Evolutionary conservation across 2,888 invertebrate genomes (phyloP).

Genomic region (Anthophora plumipes): DNA sequence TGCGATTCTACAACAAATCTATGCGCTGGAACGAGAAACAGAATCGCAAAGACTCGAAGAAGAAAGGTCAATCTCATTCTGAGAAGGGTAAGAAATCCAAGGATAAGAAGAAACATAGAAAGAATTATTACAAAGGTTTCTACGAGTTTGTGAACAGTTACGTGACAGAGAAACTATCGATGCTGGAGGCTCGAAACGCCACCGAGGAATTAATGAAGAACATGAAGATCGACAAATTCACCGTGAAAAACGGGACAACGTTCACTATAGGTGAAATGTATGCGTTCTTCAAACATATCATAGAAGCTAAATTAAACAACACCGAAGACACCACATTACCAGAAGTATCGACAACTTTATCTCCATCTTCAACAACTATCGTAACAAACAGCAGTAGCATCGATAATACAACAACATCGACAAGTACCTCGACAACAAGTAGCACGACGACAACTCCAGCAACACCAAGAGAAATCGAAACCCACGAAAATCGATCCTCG

Average conservation of each 20-base stretch:
- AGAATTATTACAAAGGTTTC: constrained; percentile 82
- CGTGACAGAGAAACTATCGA: constrained; percentile 79
- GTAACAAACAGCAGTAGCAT: background rate
- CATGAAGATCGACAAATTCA: constrained; percentile 81
- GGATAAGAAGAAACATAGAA: constrained; percentile 78
- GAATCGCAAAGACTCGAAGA: constrained; percentile 77
- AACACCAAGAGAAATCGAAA: constrained; percentile 47
- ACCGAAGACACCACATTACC: constrained; percentile 37
- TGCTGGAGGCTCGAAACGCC: constrained; percentile 77
- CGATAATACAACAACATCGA: constrained; percentile 40
- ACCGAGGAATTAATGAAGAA: constrained; percentile 80
- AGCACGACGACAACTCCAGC: constrained; percentile 50
- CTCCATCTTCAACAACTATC: constrained; percentile 28
- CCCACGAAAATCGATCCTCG: constrained; percentile 61
- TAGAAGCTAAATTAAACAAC: constrained; percentile 81
- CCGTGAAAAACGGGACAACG: constrained; percentile 80
- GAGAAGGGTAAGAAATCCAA: constrained; percentile 74
- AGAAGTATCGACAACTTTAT: constrained; percentile 10
- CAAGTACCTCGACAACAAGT: constrained; percentile 20
- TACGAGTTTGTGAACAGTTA: constrained; percentile 83
- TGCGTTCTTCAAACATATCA: constrained; percentile 84
- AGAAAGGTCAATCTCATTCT: constrained; percentile 68
- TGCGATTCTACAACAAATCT: constrained; percentile 82
- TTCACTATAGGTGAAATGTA: constrained; percentile 83
- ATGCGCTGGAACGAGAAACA: constrained; percentile 83